Evolutionary conservation across 2,797 vertebrate genomes (phyloP), one percentile per base, ranked within the genome.

Genomic region (Oceanodroma leucorhoa): DNA sequence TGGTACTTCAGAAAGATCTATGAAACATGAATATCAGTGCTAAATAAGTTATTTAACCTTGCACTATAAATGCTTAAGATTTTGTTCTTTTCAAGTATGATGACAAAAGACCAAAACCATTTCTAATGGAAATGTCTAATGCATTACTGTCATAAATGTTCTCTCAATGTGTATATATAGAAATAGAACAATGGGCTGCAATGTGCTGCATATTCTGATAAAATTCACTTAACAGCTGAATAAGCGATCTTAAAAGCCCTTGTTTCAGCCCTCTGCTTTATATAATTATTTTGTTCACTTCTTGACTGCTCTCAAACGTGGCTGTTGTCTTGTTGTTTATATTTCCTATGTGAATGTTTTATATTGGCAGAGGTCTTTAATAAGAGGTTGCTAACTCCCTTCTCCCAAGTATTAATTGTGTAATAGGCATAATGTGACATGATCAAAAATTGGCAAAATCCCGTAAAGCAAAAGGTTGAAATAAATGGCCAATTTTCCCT

Each of bases 151-250:
- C 94, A 92, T 90, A 90, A 95, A 79, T 93, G 77, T 95, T 96
- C 80, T 91, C 27, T 93, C 46, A 36, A 27, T 70, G 60, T 82
- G 36, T 93, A 90, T 93, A 76, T 96, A 93, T 90, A 96, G 93
- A 95, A 96, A 70, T 78, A 87, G 93, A 96, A 96, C 85, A 97
- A 90, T 94, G 83, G 77, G 73, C 88, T 95, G 57, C 73, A 89
- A 90, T 38, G 55, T 92, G 73, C 88, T 93, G 64, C 60, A 21
- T 90, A 94, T 91, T 84, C 83, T 79, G 45, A 72, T 94, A 81
- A 93, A 93, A 93, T 84, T 95, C 66, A 61, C 90, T 90, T 90
- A 87, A 84, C 55, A 87, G 55, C 80, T 96, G 91, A 89, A 94
- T 82, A 73, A 94, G 61, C 5, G 11, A 82, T 90, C 70, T 84